A percentile compares a stretch with the other conserved stretches of the same genome.
Conservation (phyloP, 2,113 vertebrate species). For the Oncorhynchus kisutch region DNA sequence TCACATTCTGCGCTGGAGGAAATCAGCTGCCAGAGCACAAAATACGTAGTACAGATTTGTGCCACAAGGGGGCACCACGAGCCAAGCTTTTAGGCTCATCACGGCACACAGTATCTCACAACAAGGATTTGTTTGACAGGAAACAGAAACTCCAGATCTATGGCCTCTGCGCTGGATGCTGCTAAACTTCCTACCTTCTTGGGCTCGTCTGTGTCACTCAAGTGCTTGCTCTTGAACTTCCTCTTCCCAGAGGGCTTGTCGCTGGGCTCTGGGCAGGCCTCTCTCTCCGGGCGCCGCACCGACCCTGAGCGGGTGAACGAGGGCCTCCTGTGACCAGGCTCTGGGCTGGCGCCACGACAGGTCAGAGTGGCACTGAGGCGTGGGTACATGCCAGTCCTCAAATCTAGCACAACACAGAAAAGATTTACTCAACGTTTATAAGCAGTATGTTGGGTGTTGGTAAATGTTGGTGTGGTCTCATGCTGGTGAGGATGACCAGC, state of each 20-base stretch:
- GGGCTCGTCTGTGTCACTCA: slow-evolving; percentile 80
- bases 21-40: slow-evolving; percentile 20
- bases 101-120: not conserved
- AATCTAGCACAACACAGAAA: slow-evolving; percentile 55
- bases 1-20: slow-evolving; percentile 9
- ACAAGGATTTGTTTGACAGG: not conserved
- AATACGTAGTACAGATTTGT: slow-evolving; percentile 18
- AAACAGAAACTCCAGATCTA: not conserved
- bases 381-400: slow-evolving; percentile 47
- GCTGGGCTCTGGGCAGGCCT: slow-evolving; percentile 71
- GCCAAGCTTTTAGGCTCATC: slow-evolving; percentile 45
- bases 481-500: not conserved
- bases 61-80: slow-evolving; percentile 72
- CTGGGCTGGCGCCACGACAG: slow-evolving; percentile 46
- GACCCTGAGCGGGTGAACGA: slow-evolving; percentile 72
- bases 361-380: slow-evolving; percentile 50
- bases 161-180: not conserved
- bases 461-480: not conserved
- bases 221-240: slow-evolving; percentile 97
- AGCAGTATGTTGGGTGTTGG: not conserved
- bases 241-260: slow-evolving; percentile 97
- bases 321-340: slow-evolving; percentile 55
- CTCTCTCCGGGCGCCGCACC: slow-evolving; percentile 66
- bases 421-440: not conserved
- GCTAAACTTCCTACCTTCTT: slow-evolving; percentile 76